Conservation (phyloP, 2,888 invertebrate genomes). For the Trisateles emortualis region DNA sequence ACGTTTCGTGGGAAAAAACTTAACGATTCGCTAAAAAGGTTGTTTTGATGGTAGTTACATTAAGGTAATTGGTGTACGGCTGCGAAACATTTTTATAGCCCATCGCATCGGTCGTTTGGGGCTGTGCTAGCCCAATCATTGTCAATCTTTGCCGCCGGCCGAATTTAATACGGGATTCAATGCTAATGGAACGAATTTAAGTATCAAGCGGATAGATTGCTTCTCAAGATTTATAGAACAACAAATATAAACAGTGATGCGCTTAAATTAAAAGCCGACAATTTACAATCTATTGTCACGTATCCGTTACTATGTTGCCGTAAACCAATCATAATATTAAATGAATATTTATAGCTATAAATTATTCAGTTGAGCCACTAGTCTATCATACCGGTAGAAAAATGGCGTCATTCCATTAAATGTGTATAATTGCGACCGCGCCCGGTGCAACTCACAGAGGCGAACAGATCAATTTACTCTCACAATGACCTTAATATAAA, state of each 20-base stretch:
- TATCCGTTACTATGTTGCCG: slow-evolving; percentile 24
- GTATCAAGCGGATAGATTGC: slow-evolving; percentile 72
- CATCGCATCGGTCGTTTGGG: slow-evolving; percentile 75
- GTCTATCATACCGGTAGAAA: slow-evolving; percentile 50
- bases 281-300: slow-evolving; percentile 57
- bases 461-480: slow-evolving; percentile 80
- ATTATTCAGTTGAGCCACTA: slow-evolving; percentile 42
- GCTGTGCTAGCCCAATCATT: slow-evolving; percentile 76
- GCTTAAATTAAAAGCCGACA: slow-evolving; percentile 58
- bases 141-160: slow-evolving; percentile 74
- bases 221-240: slow-evolving; percentile 74
- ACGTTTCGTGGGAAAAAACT: slow-evolving; percentile 68
- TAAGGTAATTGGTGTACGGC: slow-evolving; percentile 83
- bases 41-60: slow-evolving; percentile 82
- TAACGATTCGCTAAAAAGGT: slow-evolving; percentile 78
- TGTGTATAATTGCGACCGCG: slow-evolving; percentile 66
- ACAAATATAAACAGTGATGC: slow-evolving; percentile 63
- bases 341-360: slow-evolving; percentile 45
- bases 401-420: slow-evolving; percentile 53
- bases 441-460: slow-evolving; percentile 63
- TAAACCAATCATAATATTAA: slow-evolving; percentile 37
- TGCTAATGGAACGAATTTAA: slow-evolving; percentile 78
- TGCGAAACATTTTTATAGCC: slow-evolving; percentile 81
- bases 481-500: slow-evolving; percentile 83
- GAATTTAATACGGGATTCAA: slow-evolving; percentile 74